phyloP scores from a whole-genome alignment of 2,113 vertebrate species.

The Apistogramma diplotaenia region DNA sequence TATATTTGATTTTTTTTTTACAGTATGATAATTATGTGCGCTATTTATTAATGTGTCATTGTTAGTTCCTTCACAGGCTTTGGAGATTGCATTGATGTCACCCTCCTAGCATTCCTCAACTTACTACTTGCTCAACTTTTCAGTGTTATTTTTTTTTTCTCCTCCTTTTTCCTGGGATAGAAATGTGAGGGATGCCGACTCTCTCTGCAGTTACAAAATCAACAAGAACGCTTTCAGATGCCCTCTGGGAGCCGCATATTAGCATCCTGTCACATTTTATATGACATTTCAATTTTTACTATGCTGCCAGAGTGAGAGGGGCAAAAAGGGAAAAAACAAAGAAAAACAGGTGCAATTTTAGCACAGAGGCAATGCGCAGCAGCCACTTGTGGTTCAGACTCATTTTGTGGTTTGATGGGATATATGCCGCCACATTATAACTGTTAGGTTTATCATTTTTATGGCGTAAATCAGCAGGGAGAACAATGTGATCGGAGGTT shows the following conservation, averaged over 20 bases:
- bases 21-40: slow-evolving; percentile 7
- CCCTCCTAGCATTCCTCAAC: slow-evolving; percentile 39
- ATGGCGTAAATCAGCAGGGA: slow-evolving; percentile 59
- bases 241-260: slow-evolving; percentile 75
- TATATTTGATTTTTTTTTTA: not conserved
- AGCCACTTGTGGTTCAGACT: slow-evolving; percentile 62
- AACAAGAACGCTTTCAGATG: slow-evolving; percentile 70
- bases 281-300: slow-evolving; percentile 76
- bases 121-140: slow-evolving; percentile 31
- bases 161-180: slow-evolving; percentile 28
- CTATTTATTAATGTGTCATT: slow-evolving; percentile 38
- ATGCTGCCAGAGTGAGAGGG: slow-evolving; percentile 51
- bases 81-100: slow-evolving; percentile 49
- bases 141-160: slow-evolving; percentile 1
- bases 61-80: slow-evolving; percentile 24
- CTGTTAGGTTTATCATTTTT: slow-evolving; percentile 68
- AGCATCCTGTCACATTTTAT: slow-evolving; percentile 76
- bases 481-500: slow-evolving; percentile 64
- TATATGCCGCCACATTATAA: slow-evolving; percentile 53
- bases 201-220: slow-evolving; percentile 69
- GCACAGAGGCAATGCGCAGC: slow-evolving; percentile 52
- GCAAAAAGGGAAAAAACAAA: slow-evolving; percentile 59
- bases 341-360: slow-evolving; percentile 75
- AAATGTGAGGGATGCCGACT: slow-evolving; percentile 46
- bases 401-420: slow-evolving; percentile 62